Evolutionary conservation across 1,140 invertebrate species (phyloP), one percentile per base, ranked within the genome.

Genomic region (Sarcophaga bullata): DNA sequence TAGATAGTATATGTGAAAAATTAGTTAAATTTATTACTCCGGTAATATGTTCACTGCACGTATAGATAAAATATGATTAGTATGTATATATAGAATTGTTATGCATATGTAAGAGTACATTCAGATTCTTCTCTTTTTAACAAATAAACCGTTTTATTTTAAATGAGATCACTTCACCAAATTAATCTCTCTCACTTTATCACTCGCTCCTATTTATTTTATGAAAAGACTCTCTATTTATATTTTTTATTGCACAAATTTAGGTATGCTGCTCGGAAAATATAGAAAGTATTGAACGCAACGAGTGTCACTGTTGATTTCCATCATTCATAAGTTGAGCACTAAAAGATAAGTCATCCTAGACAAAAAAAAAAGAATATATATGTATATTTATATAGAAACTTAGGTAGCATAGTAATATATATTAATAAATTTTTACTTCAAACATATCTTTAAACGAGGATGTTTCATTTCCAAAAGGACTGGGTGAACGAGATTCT

Each of bases 251-350:
- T 78, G 75, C 75, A 78, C 75, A 78, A 78, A 78, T 78, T 46
- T 78, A 78, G 75, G 75, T 78, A 78, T 78, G 75, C 48, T 78
- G 75, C 75, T 78, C 75, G 11, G 75, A 78, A 78, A 78, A 78
- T 50, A 78, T 78, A 48, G 75, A 78, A 49, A 78, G 50, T 78
- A 78, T 78, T 46, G 75, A 78, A 11, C 75, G 75, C 50, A 78
- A 46, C 50, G 75, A 78, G 50, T 78, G 75, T 78, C 75, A 78
- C 75, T 78, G 75, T 46, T 78, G 75, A 78, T 78, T 78, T 78
- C 75, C 75, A 49, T 78, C 75, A 50, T 78, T 78, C 75, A 78
- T 78, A 52, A 78, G 49, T 52, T 78, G 75, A 78, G 75, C 75
- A 78, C 75, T 78, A n/a, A 78, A 78, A 19, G 75, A 78, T 78